These are phyloP conservation scores for Neofelis nebulosa DNA, from an alignment of 2,113 vertebrate species.

Conservation along the genomic window DNA sequence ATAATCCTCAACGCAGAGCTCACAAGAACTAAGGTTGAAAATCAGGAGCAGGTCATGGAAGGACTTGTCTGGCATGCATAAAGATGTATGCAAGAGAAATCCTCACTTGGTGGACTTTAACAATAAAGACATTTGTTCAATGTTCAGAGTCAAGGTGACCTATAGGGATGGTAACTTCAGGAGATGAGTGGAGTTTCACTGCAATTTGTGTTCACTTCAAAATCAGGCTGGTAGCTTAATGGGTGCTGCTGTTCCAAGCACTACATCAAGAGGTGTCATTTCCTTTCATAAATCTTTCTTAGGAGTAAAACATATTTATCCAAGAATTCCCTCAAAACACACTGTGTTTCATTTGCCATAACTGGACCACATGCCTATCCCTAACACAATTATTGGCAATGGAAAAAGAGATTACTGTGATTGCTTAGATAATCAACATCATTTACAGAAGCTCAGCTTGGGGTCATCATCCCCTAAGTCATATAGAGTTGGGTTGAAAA, in stretches of 20 bases:
- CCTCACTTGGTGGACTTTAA: neutral
- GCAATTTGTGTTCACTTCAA: neutral
- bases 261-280: neutral
- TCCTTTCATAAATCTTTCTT: neutral
- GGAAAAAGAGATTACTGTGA: neutral
- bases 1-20: neutral
- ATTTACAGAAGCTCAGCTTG: neutral
- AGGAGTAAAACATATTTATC: neutral
- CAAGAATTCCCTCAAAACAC: neutral
- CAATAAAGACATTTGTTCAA: neutral
- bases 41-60: neutral
- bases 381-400: neutral
- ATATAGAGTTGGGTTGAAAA: neutral
- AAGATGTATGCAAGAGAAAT: neutral
- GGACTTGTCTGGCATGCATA: neutral
- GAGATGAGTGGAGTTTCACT: neutral
- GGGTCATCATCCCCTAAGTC: neutral
- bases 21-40: neutral
- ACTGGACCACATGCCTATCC: fast-evolving
- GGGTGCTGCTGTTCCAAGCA: neutral
- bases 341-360: neutral
- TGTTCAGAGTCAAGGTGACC: neutral
- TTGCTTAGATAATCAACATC: neutral
- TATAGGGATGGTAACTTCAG: neutral
- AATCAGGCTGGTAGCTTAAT: neutral